A percentile compares a stretch with the other conserved stretches of the same genome.
Conservation (phyloP, 2,888 invertebrate species). For the Tipula helvola region DNA sequence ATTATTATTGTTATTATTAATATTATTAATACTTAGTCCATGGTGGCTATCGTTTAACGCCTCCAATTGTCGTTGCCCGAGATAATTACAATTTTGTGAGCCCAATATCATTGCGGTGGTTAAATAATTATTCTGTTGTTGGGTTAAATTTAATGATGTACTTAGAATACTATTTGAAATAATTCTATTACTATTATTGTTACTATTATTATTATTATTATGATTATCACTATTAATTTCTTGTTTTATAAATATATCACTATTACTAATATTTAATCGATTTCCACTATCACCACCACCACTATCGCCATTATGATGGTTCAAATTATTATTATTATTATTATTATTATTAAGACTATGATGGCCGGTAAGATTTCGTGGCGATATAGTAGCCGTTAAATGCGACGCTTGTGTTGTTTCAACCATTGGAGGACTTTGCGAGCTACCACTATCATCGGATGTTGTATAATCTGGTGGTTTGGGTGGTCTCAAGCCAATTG, state of each 20-base stretch:
- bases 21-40: constrained; percentile 8
- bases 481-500: constrained; percentile 32
- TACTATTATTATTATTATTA: constrained; percentile 12
- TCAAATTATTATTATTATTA: background rate
- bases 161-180: constrained; percentile 20
- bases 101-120: constrained; percentile 36
- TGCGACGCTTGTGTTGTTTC: constrained; percentile 18
- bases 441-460: constrained; percentile 21
- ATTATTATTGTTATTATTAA: constrained; percentile 8
- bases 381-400: constrained; percentile 11
- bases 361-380: background rate
- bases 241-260: constrained; percentile 8
- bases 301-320: background rate
- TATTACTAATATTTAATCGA: background rate
- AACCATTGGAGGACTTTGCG: constrained; percentile 20
- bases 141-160: background rate
- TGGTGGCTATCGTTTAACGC: constrained; percentile 28
- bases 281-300: background rate
- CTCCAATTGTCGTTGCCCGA: constrained; percentile 32
- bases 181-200: constrained; percentile 12
- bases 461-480: constrained; percentile 27
- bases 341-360: constrained; percentile 12
- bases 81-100: constrained; percentile 33
- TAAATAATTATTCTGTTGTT: constrained; percentile 21
- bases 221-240: constrained; percentile 5